These are phyloP conservation scores for Spea hammondii DNA, from an alignment of 2,797 vertebrate species.

Conservation along the genomic window DNA sequence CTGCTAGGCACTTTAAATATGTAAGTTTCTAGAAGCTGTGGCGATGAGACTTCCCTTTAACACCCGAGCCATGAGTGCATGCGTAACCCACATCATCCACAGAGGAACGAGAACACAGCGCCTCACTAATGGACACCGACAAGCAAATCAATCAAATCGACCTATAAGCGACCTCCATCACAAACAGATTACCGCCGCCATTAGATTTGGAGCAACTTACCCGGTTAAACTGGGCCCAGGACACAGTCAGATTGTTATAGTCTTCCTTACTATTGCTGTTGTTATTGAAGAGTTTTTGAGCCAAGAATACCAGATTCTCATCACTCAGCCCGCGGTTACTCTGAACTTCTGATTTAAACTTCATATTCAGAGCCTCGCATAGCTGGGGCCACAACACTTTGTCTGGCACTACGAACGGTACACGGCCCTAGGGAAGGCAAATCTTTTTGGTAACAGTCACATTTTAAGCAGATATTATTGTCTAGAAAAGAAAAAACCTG, in stretches of 20 bases:
- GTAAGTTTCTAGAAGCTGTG: no score
- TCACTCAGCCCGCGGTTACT: slow-evolving; percentile 88
- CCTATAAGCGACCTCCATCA: no score
- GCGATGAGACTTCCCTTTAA: no score
- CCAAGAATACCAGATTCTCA: slow-evolving; percentile 91
- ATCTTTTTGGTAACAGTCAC: background rate
- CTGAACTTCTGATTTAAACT: slow-evolving; percentile 95
- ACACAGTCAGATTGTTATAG: slow-evolving; percentile 83
- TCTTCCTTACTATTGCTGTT: slow-evolving; percentile 83
- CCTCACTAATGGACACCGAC: no score
- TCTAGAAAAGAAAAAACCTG: no score
- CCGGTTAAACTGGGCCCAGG: slow-evolving; percentile 96
- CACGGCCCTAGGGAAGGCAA: slow-evolving; percentile 74
- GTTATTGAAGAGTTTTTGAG: slow-evolving; percentile 90
- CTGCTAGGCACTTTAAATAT: no score
- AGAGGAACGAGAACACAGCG: no score
- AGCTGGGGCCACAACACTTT: slow-evolving; percentile 92
- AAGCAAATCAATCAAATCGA: no score
- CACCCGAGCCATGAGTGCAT: no score
- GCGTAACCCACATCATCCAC: no score
- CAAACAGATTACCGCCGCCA: no score
- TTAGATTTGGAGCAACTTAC: slow-evolving; percentile 60
- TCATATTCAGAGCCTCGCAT: slow-evolving; percentile 92
- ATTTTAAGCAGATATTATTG: no score
- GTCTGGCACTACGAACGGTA: slow-evolving; percentile 89